Evolutionary conservation across 2,113 vertebrate genomes (phyloP).

Genomic region (Acanthisitta chloris): DNA sequence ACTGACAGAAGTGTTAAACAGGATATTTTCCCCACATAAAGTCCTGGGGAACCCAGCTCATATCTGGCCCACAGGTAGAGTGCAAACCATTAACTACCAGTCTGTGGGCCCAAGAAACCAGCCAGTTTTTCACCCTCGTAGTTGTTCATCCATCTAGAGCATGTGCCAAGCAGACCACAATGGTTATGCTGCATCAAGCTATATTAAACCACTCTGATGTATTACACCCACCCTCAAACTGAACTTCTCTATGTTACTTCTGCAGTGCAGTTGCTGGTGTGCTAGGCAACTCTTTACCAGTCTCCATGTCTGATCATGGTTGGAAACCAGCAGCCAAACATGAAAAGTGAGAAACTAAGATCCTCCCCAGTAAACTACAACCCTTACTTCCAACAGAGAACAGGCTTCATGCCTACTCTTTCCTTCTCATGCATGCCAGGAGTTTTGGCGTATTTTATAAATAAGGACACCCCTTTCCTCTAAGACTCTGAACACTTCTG

Average conservation of each 20-base stretch:
- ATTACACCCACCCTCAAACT: neutral
- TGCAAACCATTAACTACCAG: neutral
- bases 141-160: neutral
- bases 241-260: neutral
- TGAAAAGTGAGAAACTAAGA: neutral
- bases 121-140: neutral
- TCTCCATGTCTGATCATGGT: too few relatives aligned
- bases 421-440: neutral
- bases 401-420: neutral
- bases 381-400: neutral
- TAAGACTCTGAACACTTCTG: neutral
- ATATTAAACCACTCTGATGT: neutral
- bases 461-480: rapidly evolving
- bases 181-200: neutral
- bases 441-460: neutral
- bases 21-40: neutral
- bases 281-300: neutral
- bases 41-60: neutral
- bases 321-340: neutral
- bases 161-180: neutral
- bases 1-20: neutral
- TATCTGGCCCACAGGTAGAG: neutral
- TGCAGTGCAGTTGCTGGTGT: neutral
- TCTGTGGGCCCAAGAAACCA: neutral
- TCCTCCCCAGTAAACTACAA: neutral